Conservation (phyloP, 2,888 invertebrate genomes). For the Ochropleura plecta region DNA sequence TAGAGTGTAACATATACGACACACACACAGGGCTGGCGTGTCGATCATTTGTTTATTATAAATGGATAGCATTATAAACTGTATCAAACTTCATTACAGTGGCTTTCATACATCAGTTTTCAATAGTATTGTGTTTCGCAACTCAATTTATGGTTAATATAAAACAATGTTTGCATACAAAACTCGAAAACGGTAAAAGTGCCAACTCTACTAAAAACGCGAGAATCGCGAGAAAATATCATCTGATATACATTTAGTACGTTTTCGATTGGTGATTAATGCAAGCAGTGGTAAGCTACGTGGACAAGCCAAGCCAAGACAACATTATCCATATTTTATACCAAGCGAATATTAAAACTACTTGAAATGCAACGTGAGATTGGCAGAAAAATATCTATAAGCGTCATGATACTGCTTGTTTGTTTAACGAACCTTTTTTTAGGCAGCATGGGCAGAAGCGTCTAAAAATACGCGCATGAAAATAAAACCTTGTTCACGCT, state of each 20-base stretch:
- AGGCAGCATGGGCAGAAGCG: not conserved
- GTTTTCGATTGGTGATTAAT: not conserved
- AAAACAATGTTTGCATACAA: too few relatives aligned
- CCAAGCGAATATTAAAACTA: not conserved
- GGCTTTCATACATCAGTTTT: too few relatives aligned
- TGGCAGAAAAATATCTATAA: not conserved
- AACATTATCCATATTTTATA: not conserved
- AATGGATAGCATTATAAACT: too few relatives aligned
- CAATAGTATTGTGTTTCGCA: too few relatives aligned
- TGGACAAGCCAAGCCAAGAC: not conserved
- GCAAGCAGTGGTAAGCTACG: not conserved
- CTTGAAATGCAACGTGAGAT: not conserved
- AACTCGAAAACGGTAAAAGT: too few relatives aligned
- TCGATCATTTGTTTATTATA: too few relatives aligned
- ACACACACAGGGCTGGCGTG: too few relatives aligned
- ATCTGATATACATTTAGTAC: not conserved
- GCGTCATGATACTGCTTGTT: constrained; percentile 6
- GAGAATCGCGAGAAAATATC: not conserved
- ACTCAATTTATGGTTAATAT: too few relatives aligned
- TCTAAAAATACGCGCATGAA: constrained; percentile 36
- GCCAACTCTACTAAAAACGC: too few relatives aligned
- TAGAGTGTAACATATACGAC: too few relatives aligned
- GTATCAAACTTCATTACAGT: too few relatives aligned
- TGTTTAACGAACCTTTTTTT: constrained; percentile 9
- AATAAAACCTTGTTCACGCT: constrained; percentile 33